A percentile compares a stretch with the other conserved stretches of the same genome.
Conservation (phyloP, 2,797 vertebrate genomes). For the Pipistrellus pygmaeus region DNA sequence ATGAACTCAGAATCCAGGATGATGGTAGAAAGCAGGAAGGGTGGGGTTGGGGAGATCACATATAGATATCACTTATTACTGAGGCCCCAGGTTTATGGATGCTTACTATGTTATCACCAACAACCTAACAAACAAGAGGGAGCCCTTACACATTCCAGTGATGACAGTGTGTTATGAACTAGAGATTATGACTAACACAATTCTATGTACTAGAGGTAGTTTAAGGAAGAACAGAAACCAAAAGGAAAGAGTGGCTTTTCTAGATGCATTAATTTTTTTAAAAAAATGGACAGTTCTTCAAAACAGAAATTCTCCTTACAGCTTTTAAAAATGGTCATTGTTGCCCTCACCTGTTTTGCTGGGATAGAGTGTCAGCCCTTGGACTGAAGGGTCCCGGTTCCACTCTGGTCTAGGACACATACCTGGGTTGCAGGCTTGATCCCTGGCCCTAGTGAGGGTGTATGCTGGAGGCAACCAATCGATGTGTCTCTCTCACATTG, state of each 20-base stretch:
- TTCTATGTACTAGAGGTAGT: background rate
- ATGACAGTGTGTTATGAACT: background rate
- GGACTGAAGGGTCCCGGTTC: too few relatives aligned
- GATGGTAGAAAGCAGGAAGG: background rate
- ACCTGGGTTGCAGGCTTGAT: too few relatives aligned
- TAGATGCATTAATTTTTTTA: background rate
- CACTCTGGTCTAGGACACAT: too few relatives aligned
- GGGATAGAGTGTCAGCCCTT: too few relatives aligned
- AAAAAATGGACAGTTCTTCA: background rate
- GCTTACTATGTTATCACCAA: background rate
- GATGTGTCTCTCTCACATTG: too few relatives aligned
- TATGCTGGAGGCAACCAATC: too few relatives aligned
- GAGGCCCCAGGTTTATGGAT: background rate
- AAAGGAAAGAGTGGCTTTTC: background rate
- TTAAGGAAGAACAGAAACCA: background rate
- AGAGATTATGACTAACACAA: background rate
- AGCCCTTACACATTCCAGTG: background rate
- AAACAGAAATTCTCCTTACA: conserved; percentile 45
- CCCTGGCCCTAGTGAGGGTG: too few relatives aligned
- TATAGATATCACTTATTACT: background rate
- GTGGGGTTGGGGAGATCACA: too few relatives aligned
- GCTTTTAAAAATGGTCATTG: background rate
- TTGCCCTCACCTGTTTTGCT: background rate
- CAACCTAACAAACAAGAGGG: background rate
- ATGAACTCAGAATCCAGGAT: background rate